Percentiles rank a stretch among this genome's conserved stretches.
These are phyloP conservation scores for Panopea generosa DNA, from an alignment of 2,888 invertebrate species.

Conservation along the genomic window DNA sequence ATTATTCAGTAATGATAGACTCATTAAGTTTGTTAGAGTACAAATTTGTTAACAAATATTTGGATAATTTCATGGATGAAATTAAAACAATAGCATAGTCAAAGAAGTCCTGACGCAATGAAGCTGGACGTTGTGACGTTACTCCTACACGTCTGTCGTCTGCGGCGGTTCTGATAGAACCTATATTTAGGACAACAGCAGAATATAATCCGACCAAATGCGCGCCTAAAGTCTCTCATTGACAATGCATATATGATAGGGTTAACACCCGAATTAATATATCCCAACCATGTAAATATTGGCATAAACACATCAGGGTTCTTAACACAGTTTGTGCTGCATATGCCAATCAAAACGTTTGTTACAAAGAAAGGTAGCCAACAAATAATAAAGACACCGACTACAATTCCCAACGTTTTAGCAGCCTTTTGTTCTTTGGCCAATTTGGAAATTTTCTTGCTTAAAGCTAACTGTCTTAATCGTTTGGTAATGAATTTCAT, in stretches of 20 bases:
- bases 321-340: slow-evolving; percentile 88
- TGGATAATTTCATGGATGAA: too few species aligned
- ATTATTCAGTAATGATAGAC: too few species aligned
- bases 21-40: too few species aligned
- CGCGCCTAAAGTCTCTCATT: slow-evolving; percentile 96
- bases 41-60: too few species aligned
- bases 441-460: slow-evolving; percentile 96
- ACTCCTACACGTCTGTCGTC: slow-evolving; percentile 61
- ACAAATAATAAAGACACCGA: slow-evolving; percentile 98
- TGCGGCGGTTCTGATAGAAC: slow-evolving; percentile 58
- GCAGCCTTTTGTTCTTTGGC: slow-evolving; percentile 99
- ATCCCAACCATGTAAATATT: slow-evolving; percentile 85
- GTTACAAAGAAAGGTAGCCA: slow-evolving; percentile 99
- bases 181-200: slow-evolving; percentile 80
- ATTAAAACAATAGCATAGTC: too few species aligned
- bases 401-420: slow-evolving; percentile 97
- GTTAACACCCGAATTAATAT: slow-evolving; percentile 85
- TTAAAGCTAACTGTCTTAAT: slow-evolving; percentile 91
- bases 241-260: slow-evolving; percentile 99
- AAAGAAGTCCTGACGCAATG: slow-evolving; percentile 35
- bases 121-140: slow-evolving; percentile 76
- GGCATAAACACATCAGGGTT: slow-evolving; percentile 80
- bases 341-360: slow-evolving; percentile 95
- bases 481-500: slow-evolving; percentile 78
- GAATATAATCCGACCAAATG: slow-evolving; percentile 96